phyloP scores from a whole-genome alignment of 2,797 vertebrate genomes.

The Prunella strophiata region DNA sequence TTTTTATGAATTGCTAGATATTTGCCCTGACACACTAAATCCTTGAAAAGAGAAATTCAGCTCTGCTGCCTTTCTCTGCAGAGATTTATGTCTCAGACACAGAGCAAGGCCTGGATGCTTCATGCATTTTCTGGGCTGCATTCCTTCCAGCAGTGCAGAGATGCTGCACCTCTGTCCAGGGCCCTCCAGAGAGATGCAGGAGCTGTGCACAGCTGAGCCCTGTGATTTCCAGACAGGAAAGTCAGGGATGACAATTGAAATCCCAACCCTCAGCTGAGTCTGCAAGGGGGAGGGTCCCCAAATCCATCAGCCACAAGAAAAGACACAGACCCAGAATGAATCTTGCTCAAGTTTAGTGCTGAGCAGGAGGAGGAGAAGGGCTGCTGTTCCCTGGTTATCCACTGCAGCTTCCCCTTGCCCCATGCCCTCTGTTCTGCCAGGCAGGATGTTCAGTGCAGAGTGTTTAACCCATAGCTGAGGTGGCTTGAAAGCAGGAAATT shows the following conservation, averaged over 20 bases:
- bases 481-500: neutral
- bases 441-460: accelerated
- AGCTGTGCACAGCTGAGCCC: neutral
- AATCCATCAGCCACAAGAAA: neutral
- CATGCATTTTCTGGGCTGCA: neutral
- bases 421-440: neutral
- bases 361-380: neutral
- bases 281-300: neutral
- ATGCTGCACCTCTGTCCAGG: neutral
- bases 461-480: neutral
- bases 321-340: neutral
- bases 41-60: neutral
- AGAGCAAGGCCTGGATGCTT: neutral
- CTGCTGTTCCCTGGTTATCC: neutral
- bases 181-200: neutral
- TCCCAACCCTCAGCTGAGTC: neutral
- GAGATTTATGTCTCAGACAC: neutral
- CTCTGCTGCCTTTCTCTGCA: neutral
- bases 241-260: neutral
- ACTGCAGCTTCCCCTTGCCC: neutral
- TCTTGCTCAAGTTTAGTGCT: neutral
- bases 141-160: neutral
- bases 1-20: neutral
- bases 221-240: neutral
- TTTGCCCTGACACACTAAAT: neutral